Evolutionary conservation across 2,113 vertebrate species (phyloP), one percentile per base, ranked within the genome.

Genomic region (Brachypteracias leptosomus): DNA sequence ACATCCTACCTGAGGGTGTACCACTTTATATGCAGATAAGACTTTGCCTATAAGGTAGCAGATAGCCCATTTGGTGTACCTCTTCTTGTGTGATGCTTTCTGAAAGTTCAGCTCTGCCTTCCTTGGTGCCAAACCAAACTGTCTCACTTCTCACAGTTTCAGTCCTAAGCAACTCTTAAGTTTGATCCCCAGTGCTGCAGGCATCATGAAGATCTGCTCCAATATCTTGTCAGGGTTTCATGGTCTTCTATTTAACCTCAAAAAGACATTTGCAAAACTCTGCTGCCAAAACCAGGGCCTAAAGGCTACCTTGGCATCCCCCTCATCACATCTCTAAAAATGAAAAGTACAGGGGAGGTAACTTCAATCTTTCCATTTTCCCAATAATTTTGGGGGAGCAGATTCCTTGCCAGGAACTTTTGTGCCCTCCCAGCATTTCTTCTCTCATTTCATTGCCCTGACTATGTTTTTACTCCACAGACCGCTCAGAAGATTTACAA

Each of bases 51-150:
- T 58, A 58, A 54, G 67, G 55, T 14, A 52, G 35, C 70, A 77
- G 63, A 62, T 44, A 62, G 22, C 19, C 57, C 0, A 0, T 49
- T 81, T 1, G 2, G 38, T 6, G 3, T 19, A 2, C 20, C 70
- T n/a, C 11, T 44, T 33, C 54, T 54, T n/a, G 7, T 24, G 49
- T 11, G 55, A 80, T 73, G 36, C 40, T 44, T 88, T 62, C 71
- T 3, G 4, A 17, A 89, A 7, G 28, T 29, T 89, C 35, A 47
- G 17, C 38, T 81, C 47, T 93, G 35, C 47, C 42, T 62, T 46
- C 59, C 68, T 54, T 26, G 16, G 19, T 62, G 46, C 46, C 65
- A 84, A 61, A 82, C 35, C 40, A 38, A 68, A 86, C 6, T 7
- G 17, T 59, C 72, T 83, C 42, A 46, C 19, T 29, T 95, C 22